Evolutionary conservation across 1,140 invertebrate genomes (phyloP), one percentile per base, ranked within the genome.

Genomic region (Drosophila lowei): DNA sequence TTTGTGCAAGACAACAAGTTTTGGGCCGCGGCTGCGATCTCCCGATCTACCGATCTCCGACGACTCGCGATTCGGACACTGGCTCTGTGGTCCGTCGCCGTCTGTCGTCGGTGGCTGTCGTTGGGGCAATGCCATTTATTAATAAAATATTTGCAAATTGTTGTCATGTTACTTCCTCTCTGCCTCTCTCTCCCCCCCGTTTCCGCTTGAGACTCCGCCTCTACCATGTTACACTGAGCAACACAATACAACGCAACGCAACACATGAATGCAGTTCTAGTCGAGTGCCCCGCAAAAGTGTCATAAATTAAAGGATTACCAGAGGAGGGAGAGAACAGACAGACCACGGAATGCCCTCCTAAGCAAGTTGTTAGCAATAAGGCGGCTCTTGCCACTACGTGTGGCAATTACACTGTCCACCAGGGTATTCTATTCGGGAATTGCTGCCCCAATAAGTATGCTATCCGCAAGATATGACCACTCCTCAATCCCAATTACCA

Each of bases 121-220:
- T 13, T 38, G 34, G 34, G 34, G 34, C 80, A 86, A 80, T 79
- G 84, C 54, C 84, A 88, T 88, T 88, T 83, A 89, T 88, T 88
- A 88, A 88, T 89, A 88, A 88, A 88, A 88, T 83, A 89, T 83
- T 88, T 83, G 83, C 83, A 88, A 88, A 88, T 88, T 88, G 83
- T 89, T 88, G 79, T 83, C 83, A 79, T 89, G 79, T 84, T 79
- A 57, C 75, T 53, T 43, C 71, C 44, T 42, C 49, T 34, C 53
- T 38, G 34, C 30, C 59, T 23, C 61, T 30, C 28, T 30, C 28
- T 30, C 8, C 28, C 8, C 28, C 30, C 8, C 30, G 2, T 8
- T 30, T 30, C 30, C 30, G 30, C 30, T 30, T 9, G 30, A 30
- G 30, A 3, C 8, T 9, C n/a, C 30, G 15, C 30, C 25, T 25